Conservation (phyloP, 1,140 invertebrate genomes). For the Lepidurus couesii region DNA sequence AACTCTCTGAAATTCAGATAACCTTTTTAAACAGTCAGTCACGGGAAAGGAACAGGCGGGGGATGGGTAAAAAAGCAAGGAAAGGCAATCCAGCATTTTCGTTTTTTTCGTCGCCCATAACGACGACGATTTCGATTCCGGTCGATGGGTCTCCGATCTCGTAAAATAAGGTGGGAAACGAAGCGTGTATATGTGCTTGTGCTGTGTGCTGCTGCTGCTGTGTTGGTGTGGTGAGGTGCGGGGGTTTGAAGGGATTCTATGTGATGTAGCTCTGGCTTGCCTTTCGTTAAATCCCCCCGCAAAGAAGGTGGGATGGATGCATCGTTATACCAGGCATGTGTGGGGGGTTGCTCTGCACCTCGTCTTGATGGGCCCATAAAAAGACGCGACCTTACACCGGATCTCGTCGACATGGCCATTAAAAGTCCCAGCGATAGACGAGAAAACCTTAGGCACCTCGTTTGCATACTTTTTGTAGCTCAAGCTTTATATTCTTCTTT, state of each 20-base stretch:
- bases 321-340: not conserved
- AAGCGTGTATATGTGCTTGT: constrained; percentile 3
- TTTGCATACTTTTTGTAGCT: constrained; percentile 22
- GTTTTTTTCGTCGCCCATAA: not conserved
- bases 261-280: no score
- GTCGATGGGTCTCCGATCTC: not conserved
- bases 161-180: constrained; percentile 14
- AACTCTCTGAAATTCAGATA: no score
- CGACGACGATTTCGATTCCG: not conserved
- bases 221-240: no score
- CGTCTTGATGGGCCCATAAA: constrained; percentile 18
- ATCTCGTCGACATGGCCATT: constrained; percentile 14
- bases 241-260: no score
- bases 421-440: constrained; percentile 10
- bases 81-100: no score
- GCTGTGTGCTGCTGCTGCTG: no score
- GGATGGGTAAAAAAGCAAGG: no score
- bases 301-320: no score
- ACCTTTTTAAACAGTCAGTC: no score
- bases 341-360: constrained; percentile 2
- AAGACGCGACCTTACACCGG: constrained; percentile 16
- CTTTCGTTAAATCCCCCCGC: no score
- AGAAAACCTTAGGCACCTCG: constrained; percentile 18
- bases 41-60: no score
- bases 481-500: not conserved